Base-by-base conservation (phyloP, 2,113 vertebrate species). In the Mobula birostris region DNA sequence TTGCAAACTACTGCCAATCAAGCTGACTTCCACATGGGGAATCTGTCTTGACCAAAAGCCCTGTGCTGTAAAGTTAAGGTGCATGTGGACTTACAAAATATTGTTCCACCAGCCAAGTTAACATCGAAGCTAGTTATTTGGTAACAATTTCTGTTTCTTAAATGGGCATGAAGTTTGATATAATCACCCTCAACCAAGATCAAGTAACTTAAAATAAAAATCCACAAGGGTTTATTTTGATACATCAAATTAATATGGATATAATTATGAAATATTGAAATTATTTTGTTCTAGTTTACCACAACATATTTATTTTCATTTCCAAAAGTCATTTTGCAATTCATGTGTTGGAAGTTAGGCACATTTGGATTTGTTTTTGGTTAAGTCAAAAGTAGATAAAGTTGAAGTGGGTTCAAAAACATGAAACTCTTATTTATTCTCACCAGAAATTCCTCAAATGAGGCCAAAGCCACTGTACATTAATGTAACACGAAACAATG, bases 381-480 rank as follows among this genome's bases (percentile, higher is more conserved):
- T 36, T 82, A 17, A 24, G 7, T 94, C 36, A 36, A 94, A 82
- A 63, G 61, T 29, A n/a, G 14, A 88, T 66, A 17, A n/a, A 63
- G 12, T 14, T 90, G 83, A 24, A 87, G 61, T 66, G 17, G 27
- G 66, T 74, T 72, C 36, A 48, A 12, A 94, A 56, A 76, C 40
- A 78, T 94, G 70, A 94, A 77, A 14, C 32, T 94, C 56, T 94
- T 94, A 2, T 74, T 48, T 72, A 7, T 66, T 95, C 77, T 94
- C 94, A 32, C 32, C 95, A 99, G 99, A 99, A 95, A 97, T 99
- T 94, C 99, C 99, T 29, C 97, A 98, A 94, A 94, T 97, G 95
- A 97, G 99, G 96, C 98, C 98, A 74, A 98, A 98, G 97, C 98
- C 99, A 12, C 96, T 97, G 80, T 99, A 99, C 78, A 95, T 99